Percentiles rank a stretch among this genome's conserved stretches.
Evolutionary conservation across 53 echinoderm and acorn worm genomes (phyloP).

Genomic region (Astropecten irregularis): DNA sequence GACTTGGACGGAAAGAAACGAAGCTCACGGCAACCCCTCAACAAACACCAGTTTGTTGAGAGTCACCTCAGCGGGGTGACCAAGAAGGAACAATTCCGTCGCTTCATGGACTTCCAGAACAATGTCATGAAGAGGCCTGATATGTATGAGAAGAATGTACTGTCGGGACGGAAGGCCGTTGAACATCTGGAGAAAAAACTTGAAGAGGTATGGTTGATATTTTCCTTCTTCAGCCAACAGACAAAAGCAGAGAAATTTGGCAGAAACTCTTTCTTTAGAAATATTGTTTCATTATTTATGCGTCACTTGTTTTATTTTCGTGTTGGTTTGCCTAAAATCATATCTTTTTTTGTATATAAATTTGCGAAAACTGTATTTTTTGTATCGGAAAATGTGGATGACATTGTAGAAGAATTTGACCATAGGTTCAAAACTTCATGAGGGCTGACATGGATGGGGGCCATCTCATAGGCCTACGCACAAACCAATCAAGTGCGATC

Average conservation of each 20-base stretch:
- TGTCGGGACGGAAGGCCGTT: slow-evolving; percentile 88
- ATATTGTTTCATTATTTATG: too few species aligned
- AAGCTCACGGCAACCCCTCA: not conserved
- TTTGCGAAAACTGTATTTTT: too few species aligned
- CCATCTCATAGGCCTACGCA: too few species aligned
- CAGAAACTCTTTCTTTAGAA: too few species aligned
- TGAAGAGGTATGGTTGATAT: slow-evolving; percentile 75
- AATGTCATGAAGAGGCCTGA: slow-evolving; percentile 79
- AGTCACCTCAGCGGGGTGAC: slow-evolving; percentile 87
- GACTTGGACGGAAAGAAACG: not conserved
- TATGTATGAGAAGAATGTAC: slow-evolving; percentile 78
- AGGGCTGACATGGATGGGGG: too few species aligned
- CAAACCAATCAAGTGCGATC: too few species aligned
- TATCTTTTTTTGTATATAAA: too few species aligned
- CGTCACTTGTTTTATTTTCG: too few species aligned
- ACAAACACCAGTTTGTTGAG: slow-evolving; percentile 82
- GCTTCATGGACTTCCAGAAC: slow-evolving; percentile 85
- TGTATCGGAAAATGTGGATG: too few species aligned
- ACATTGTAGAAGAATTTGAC: too few species aligned
- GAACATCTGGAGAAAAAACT: slow-evolving; percentile 83
- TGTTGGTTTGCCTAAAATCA: not conserved
- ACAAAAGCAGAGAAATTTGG: not conserved
- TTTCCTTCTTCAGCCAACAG: not conserved
- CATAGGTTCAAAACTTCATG: too few species aligned
- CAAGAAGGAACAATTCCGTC: slow-evolving; percentile 87